Percentiles rank a stretch among this genome's conserved stretches.
Conservation (phyloP, 2,113 vertebrate genomes). For the Triplophysa rosa region DNA sequence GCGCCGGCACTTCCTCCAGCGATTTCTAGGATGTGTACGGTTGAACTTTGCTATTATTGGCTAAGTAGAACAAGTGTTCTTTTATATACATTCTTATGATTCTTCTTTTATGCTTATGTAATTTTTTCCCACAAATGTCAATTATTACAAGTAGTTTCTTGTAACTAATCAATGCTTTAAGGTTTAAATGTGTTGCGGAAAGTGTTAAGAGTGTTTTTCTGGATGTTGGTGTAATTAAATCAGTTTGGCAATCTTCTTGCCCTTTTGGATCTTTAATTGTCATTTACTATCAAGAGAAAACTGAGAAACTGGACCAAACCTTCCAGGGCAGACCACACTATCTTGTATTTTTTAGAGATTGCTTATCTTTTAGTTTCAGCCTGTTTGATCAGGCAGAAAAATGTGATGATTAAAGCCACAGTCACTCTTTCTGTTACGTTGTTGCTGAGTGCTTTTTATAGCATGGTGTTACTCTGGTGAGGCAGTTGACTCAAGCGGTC, state of each 20-base stretch:
- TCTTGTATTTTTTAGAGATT: constrained; percentile 14
- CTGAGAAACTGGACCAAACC: neutral
- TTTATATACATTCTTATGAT: constrained; percentile 49
- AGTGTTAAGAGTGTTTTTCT: neutral
- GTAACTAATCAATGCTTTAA: too few species aligned
- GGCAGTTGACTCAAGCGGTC: neutral
- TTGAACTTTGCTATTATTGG: constrained; percentile 53
- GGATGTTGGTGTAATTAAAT: neutral
- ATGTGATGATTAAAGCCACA: constrained; percentile 1
- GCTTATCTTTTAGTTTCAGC: neutral
- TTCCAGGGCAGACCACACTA: neutral
- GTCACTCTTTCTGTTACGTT: neutral
- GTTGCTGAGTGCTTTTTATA: constrained; percentile 24
- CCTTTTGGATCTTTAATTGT: neutral
- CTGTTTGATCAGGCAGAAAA: constrained; percentile 24
- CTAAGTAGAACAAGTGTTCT: constrained; percentile 47
- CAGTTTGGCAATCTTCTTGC: neutral
- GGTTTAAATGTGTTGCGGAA: too few species aligned
- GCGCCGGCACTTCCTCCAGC: constrained; percentile 35
- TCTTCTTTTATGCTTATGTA: neutral
- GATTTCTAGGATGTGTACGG: constrained; percentile 46
- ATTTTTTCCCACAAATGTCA: too few species aligned
- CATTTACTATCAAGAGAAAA: constrained; percentile 1
- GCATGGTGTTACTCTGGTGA: neutral
- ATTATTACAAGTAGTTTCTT: too few species aligned